Conservation (phyloP, 2,888 invertebrate species). For the Drosophila mettleri region DNA sequence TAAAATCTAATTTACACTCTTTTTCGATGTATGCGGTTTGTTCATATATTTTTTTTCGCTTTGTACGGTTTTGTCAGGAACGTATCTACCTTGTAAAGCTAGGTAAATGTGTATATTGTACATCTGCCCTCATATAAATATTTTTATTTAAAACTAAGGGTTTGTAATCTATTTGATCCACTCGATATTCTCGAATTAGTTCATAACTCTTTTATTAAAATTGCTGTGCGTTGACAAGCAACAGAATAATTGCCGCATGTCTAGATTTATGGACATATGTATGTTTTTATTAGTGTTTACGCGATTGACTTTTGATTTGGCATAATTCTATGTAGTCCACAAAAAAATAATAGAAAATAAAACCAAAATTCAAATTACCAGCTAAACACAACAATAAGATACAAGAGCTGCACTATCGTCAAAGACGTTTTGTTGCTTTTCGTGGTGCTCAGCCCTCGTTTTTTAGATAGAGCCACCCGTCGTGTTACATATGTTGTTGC, state of each 20-base stretch:
- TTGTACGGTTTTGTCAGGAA: no score
- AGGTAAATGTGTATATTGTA: no score
- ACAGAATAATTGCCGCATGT: slow-evolving; percentile 61
- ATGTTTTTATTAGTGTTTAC: slow-evolving; percentile 5
- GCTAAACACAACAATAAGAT: slow-evolving; percentile 32
- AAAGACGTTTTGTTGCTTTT: slow-evolving; percentile 22
- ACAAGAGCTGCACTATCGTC: slow-evolving; percentile 38
- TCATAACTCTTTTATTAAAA: slow-evolving; percentile 22
- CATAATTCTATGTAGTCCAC: slow-evolving; percentile 65
- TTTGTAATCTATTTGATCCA: slow-evolving; percentile 25
- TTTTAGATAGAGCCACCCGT: slow-evolving; percentile 66
- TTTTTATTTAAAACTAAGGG: no score
- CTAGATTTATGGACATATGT: slow-evolving; percentile 2
- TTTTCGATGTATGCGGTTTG: no score
- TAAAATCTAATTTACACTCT: no score
- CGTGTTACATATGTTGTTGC: slow-evolving; percentile 70
- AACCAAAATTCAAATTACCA: slow-evolving; percentile 66
- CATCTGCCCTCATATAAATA: no score
- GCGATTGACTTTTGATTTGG: slow-evolving; percentile 60
- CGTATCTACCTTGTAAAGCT: no score
- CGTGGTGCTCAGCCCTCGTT: slow-evolving; percentile 60
- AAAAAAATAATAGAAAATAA: slow-evolving; percentile 56
- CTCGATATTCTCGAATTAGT: slow-evolving; percentile 31
- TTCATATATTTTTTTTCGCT: no score
- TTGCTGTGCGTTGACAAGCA: slow-evolving; percentile 48